Conservation (phyloP, 2,113 vertebrate genomes). For the Physeter macrocephalus region DNA sequence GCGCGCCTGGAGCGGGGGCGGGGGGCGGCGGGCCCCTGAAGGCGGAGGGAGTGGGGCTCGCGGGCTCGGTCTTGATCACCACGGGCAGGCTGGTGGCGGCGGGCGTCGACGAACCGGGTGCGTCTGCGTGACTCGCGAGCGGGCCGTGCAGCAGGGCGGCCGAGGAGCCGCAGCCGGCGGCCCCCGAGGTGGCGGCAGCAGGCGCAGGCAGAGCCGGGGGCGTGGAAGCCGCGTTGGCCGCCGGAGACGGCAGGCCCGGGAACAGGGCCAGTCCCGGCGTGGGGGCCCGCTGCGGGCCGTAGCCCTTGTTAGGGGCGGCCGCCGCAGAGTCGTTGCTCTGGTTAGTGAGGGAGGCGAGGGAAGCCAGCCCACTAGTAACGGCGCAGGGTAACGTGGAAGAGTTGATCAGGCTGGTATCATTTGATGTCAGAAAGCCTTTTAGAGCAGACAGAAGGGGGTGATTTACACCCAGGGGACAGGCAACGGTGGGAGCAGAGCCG, state of each 20-base stretch:
- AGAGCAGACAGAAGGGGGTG: constrained; percentile 84
- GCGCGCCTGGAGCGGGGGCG: constrained; percentile 84
- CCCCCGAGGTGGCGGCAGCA: constrained; percentile 74
- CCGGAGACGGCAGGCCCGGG: constrained; percentile 77
- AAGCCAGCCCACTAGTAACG: constrained; percentile 80
- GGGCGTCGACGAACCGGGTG: constrained; percentile 75
- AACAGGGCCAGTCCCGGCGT: constrained; percentile 82
- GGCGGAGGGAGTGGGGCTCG: constrained; percentile 91
- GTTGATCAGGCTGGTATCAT: constrained; percentile 79
- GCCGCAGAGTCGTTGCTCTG: constrained; percentile 73
- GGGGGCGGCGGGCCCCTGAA: constrained; percentile 93
- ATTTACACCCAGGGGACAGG: constrained; percentile 80
- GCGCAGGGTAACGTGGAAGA: constrained; percentile 77
- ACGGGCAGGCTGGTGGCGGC: constrained; percentile 76
- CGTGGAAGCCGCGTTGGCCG: constrained; percentile 66
- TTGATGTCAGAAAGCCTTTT: constrained; percentile 87
- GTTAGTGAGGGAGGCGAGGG: constrained; percentile 81
- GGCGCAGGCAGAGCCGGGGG: constrained; percentile 71
- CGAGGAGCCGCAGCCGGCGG: constrained; percentile 75
- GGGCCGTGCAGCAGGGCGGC: constrained; percentile 74
- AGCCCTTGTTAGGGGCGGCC: constrained; percentile 87
- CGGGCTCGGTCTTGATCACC: constrained; percentile 81
- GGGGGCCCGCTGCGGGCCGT: constrained; percentile 84
- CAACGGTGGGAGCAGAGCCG: constrained; percentile 76
- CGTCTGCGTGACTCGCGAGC: constrained; percentile 76